Base-by-base conservation (phyloP, 2,888 invertebrate genomes). In the Sinodicranocentrus sp. region DNA sequence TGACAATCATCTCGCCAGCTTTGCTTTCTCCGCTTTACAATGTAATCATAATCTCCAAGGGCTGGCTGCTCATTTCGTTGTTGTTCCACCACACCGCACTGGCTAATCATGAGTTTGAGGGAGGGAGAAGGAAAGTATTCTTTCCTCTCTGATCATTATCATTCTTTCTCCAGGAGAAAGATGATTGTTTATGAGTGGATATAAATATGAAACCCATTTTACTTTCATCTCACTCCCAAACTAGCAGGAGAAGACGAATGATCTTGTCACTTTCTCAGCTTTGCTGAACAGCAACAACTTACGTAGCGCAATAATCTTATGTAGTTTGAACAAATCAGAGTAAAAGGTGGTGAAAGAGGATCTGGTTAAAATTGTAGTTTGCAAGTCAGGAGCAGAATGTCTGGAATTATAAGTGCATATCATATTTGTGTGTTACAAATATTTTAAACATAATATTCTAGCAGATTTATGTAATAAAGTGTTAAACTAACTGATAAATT, bases 1-100 rank as follows among this genome's bases (percentile, higher is more conserved):
- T 76, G 78, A 84, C 86, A 86, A 87, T 87, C 84, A 85, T 84
- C 84, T 84, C 85, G 28, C 76, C 54, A 70, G 70, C 72, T 80
- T 71, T 80, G 67, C 84, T 84, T 72, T 85, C 79, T 75, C 82
- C 72, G 54, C 77, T 73, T 67, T 80, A 59, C 73, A 73, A 21
- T 73, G 80, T 80, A 73, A 23, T 67, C 82, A 82, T 76, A 75
- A 70, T 76, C 82, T 82, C 76, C 33, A 76, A 82, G 82, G 75
- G 75, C 75, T 76, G 61, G 61, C 75, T 39, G 75, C 52, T 83
- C 83, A 82, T 71, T 76, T 77, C 65, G 65, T 43, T 52, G 61
- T 70, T 71, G 83, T 83, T 80, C 80, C 80, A 80, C 80, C 72
- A 80, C 80, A 80, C 72, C 72, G 80, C 65, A 80, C 65, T 33